phyloP scores from a whole-genome alignment of 2,797 vertebrate genomes.

The Acridotheres tristis region DNA sequence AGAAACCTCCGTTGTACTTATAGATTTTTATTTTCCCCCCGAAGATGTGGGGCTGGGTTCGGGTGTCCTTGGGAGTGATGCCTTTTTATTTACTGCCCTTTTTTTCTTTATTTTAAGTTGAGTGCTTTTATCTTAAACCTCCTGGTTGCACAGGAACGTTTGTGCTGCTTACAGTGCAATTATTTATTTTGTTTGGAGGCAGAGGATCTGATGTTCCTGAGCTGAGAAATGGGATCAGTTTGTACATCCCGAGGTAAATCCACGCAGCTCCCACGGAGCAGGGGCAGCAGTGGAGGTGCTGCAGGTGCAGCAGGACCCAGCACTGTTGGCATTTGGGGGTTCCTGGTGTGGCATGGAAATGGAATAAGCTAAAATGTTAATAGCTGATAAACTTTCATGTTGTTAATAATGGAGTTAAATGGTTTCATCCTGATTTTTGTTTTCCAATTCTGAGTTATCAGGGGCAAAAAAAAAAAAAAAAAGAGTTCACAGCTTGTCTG shows the following conservation, averaged over 20 bases:
- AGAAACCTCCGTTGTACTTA: conserved; percentile 36
- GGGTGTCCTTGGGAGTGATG: neutral
- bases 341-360: neutral
- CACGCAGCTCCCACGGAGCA: accelerated
- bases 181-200: conserved; percentile 36
- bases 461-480: neutral
- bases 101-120: neutral
- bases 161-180: neutral
- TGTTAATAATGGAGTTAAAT: neutral
- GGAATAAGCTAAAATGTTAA: neutral
- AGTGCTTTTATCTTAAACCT: conserved; percentile 35
- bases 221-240: neutral
- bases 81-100: neutral
- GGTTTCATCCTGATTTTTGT: neutral
- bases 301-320: neutral
- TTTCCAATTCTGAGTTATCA: neutral
- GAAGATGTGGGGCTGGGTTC: neutral
- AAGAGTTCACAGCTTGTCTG: neutral
- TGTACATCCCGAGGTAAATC: neutral
- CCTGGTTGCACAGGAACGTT: neutral
- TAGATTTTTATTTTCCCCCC: neutral
- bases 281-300: neutral
- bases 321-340: accelerated
- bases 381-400: neutral
- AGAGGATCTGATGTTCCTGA: neutral